Evolutionary conservation across 2,888 invertebrate species (phyloP).

Genomic region (Phyto melanocephala): DNA sequence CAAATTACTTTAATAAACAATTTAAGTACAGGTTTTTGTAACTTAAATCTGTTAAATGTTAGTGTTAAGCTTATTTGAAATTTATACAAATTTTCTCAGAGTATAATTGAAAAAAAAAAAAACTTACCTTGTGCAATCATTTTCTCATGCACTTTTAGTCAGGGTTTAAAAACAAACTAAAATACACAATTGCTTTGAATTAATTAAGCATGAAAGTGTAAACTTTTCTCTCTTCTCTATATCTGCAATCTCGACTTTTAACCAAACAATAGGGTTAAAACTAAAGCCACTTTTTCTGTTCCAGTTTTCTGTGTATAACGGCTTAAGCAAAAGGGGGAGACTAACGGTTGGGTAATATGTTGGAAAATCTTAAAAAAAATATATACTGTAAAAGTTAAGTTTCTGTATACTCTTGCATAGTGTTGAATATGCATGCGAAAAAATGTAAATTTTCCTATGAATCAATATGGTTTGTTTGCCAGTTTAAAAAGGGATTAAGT

Average conservation of each 20-base stretch:
- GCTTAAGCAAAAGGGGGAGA: background rate
- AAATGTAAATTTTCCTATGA: slow-evolving; percentile 2
- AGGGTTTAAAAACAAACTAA: background rate
- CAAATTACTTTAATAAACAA: slow-evolving; percentile 26
- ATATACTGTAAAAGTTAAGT: background rate
- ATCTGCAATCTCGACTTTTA: slow-evolving; percentile 14
- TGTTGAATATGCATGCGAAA: background rate
- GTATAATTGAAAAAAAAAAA: background rate
- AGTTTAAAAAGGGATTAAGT: slow-evolving; percentile 1
- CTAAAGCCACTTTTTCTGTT: slow-evolving; percentile 48
- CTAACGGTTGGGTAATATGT: slow-evolving; percentile 3
- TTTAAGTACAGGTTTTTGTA: slow-evolving; percentile 13
- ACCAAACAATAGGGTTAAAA: slow-evolving; percentile 48
- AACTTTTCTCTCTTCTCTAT: background rate
- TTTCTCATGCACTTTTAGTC: slow-evolving; percentile 6
- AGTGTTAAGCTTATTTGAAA: slow-evolving; percentile 27
- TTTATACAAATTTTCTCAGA: background rate
- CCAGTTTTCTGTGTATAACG: slow-evolving; percentile 12
- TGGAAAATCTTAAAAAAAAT: background rate
- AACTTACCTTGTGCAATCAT: background rate
- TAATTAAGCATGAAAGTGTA: slow-evolving; percentile 59
- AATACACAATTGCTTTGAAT: slow-evolving; percentile 45
- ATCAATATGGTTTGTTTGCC: background rate
- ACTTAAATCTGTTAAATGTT: background rate
- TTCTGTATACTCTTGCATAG: background rate